These are phyloP conservation scores for Mesorhabditis sp. DNA, from an alignment of 2,888 invertebrate genomes.

Conservation along the genomic window DNA sequence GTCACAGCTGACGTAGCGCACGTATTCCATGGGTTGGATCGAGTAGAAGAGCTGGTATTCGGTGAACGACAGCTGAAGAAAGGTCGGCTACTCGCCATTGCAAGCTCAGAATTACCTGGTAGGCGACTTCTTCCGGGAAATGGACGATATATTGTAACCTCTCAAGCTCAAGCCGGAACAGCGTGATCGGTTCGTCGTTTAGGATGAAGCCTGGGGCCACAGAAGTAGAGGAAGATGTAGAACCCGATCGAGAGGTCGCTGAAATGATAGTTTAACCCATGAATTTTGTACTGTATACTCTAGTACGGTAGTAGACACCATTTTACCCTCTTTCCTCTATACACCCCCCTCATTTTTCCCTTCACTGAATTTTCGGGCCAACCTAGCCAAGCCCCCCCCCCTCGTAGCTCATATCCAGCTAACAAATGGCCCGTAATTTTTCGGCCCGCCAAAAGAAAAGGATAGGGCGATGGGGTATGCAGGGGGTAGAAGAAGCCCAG, in stretches of 20 bases:
- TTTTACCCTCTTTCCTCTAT: neutral
- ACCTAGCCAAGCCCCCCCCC: too few species aligned
- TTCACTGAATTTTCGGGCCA: too few species aligned
- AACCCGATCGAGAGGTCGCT: conserved; percentile 14
- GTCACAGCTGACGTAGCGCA: conserved; percentile 84
- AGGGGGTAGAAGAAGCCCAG: too few species aligned
- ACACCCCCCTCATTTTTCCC: neutral
- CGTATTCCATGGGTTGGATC: conserved; percentile 72
- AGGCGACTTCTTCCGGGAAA: conserved; percentile 90
- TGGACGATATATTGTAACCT: conserved; percentile 80
- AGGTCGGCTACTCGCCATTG: conserved; percentile 29
- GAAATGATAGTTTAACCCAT: neutral
- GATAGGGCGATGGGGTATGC: too few species aligned
- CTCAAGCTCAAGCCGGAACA: conserved; percentile 74
- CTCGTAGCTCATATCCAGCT: too few species aligned
- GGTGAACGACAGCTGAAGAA: conserved; percentile 74
- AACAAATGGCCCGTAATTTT: too few species aligned
- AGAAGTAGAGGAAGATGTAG: conserved; percentile 16
- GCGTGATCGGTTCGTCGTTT: conserved; percentile 55
- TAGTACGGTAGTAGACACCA: too few species aligned
- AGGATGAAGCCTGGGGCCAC: conserved; percentile 17
- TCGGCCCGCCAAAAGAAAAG: too few species aligned
- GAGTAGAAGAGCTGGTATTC: conserved; percentile 81
- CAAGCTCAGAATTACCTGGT: conserved; percentile 30
- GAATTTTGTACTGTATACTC: too few species aligned